Percentiles rank a stretch among this genome's conserved stretches.
phyloP scores from a whole-genome alignment of 2,113 vertebrate genomes.

The Prolemur simus region DNA sequence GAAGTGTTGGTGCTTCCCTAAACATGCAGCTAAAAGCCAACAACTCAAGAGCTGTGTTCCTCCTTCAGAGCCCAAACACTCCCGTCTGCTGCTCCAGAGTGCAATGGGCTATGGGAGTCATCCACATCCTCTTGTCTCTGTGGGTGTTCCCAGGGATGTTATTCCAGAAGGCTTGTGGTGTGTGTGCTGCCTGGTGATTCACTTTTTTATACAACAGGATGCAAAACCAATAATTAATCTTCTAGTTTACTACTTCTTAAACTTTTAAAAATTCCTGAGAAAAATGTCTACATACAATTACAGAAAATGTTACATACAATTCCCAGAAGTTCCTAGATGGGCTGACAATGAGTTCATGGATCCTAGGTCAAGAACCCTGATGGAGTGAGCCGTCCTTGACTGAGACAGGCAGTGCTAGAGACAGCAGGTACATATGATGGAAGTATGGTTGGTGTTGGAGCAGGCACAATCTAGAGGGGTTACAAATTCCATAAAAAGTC shows the following conservation, averaged over 20 bases:
- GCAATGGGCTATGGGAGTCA: not conserved
- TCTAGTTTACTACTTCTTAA: not conserved
- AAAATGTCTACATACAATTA: not conserved
- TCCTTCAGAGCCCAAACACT: not conserved
- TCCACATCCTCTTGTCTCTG: no score
- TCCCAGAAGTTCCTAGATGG: not conserved
- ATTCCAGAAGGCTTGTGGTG: not conserved
- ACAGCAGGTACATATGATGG: not conserved
- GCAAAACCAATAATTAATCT: not conserved
- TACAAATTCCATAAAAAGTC: not conserved
- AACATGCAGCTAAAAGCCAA: not conserved
- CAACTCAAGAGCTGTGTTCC: not conserved
- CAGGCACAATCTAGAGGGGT: not conserved
- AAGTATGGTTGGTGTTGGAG: not conserved
- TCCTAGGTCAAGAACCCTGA: not conserved
- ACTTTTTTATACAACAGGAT: not conserved
- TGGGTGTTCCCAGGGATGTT: not conserved
- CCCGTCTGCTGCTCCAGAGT: not conserved
- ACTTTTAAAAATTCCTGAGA: not conserved
- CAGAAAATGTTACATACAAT: not conserved
- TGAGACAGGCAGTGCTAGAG: not conserved
- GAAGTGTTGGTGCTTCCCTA: not conserved
- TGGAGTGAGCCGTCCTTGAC: not conserved
- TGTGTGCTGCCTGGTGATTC: not conserved
- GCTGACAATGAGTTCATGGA: not conserved